Evolutionary conservation across 2,797 vertebrate species (phyloP).

Genomic region (Rhodeus uyekii): DNA sequence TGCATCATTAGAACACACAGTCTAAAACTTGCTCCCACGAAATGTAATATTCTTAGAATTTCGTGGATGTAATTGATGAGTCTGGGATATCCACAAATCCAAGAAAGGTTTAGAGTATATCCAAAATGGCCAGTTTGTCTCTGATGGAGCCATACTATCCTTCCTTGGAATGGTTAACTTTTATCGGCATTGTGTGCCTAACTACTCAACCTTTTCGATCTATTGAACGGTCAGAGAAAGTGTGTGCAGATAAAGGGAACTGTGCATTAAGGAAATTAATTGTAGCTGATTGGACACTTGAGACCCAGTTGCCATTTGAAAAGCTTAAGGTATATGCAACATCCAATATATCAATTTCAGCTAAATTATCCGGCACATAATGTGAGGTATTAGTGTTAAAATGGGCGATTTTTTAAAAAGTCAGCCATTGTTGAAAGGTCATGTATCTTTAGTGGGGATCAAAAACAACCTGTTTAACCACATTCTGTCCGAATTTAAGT

Average conservation of each 20-base stretch:
- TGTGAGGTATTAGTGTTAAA: background rate
- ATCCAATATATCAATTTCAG: too few species aligned
- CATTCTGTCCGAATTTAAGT: constrained; percentile 5
- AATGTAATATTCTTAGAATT: background rate
- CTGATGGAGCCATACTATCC: background rate
- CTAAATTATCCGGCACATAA: background rate
- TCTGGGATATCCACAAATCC: background rate
- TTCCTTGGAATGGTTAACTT: background rate
- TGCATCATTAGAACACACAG: background rate
- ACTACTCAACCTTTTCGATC: background rate
- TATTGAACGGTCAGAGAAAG: background rate
- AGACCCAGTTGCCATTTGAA: background rate
- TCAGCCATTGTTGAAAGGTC: too few species aligned
- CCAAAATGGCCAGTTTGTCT: background rate
- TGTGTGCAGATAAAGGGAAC: background rate
- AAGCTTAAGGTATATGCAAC: too few species aligned
- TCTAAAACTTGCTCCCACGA: background rate
- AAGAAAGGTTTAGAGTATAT: background rate
- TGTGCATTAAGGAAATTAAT: background rate
- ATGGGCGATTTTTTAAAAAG: background rate
- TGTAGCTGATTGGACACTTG: background rate
- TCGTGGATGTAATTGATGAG: background rate
- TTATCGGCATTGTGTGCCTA: background rate
- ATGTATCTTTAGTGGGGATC: too few species aligned
- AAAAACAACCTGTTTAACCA: background rate